These are phyloP conservation scores for Eubasilissa regina DNA, from an alignment of 1,140 invertebrate species.

Conservation along the genomic window DNA sequence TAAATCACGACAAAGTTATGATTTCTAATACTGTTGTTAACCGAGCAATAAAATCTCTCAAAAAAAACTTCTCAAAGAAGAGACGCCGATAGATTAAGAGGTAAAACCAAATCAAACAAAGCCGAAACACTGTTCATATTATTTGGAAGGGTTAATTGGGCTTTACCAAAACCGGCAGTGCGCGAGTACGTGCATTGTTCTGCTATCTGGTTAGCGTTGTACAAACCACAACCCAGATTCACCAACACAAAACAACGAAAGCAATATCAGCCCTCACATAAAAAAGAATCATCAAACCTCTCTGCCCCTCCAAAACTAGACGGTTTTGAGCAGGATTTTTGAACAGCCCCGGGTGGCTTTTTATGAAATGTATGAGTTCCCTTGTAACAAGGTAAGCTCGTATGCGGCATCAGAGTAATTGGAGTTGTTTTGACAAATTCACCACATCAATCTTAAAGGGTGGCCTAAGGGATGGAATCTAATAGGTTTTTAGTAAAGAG, in stretches of 20 bases:
- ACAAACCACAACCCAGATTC: not conserved
- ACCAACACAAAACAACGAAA: too few species aligned
- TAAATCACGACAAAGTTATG: constrained; percentile 23
- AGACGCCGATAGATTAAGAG: constrained; percentile 28
- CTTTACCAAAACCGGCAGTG: not conserved
- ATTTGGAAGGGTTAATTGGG: constrained; percentile 12
- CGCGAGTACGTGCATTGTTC: not conserved
- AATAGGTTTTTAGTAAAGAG: constrained; percentile 22
- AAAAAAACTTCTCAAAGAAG: constrained; percentile 1
- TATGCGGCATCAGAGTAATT: constrained; percentile 40
- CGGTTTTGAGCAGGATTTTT: too few species aligned
- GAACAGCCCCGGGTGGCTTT: too few species aligned
- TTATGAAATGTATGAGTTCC: not conserved
- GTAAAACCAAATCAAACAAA: constrained; percentile 42
- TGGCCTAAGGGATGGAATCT: constrained; percentile 18
- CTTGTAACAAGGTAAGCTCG: not conserved
- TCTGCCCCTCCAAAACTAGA: too few species aligned
- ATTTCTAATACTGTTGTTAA: constrained; percentile 38
- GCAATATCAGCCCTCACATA: too few species aligned
- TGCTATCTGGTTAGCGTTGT: constrained; percentile 1
- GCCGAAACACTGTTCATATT: constrained; percentile 19
- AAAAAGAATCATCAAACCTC: too few species aligned
- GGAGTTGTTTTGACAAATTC: constrained; percentile 58
- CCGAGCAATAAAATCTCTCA: constrained; percentile 17
- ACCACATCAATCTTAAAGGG: constrained; percentile 57